A percentile compares a stretch with the other conserved stretches of the same genome.
These are phyloP conservation scores for Saiga tatarica DNA, from an alignment of 2,113 vertebrate species.

Conservation along the genomic window DNA sequence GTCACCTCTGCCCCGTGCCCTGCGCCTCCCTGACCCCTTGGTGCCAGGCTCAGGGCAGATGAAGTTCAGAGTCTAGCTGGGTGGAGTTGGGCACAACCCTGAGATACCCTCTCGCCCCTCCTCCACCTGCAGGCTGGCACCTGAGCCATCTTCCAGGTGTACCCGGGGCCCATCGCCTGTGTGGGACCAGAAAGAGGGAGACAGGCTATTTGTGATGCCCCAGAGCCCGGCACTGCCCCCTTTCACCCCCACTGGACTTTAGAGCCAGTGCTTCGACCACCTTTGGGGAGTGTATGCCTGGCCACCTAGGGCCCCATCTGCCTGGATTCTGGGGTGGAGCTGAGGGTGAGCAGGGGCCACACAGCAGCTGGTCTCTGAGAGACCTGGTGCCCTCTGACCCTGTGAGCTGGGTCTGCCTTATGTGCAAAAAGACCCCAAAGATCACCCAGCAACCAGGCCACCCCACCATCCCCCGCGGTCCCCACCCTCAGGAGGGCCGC, in stretches of 20 bases:
- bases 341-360: neutral
- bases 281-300: fast-evolving
- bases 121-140: fast-evolving
- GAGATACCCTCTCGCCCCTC: fast-evolving
- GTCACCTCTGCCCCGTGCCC: fast-evolving
- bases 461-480: fast-evolving
- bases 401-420: neutral
- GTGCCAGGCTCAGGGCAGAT: neutral
- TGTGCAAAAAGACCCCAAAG: fast-evolving
- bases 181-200: neutral
- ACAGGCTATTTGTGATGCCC: neutral
- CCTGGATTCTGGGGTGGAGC: neutral
- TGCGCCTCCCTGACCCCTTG: fast-evolving
- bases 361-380: neutral
- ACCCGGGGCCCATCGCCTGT: neutral
- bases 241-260: neutral
- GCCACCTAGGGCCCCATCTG: too few relatives aligned
- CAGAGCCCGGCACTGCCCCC: neutral
- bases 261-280: neutral
- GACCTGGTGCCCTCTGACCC: fast-evolving
- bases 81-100: fast-evolving
- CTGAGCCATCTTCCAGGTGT: neutral
- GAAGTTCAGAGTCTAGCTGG: neutral
- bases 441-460: fast-evolving
- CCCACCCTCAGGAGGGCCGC: neutral